These are phyloP conservation scores for Hanleya hanleyi DNA, from an alignment of 2,888 invertebrate genomes.

Conservation along the genomic window DNA sequence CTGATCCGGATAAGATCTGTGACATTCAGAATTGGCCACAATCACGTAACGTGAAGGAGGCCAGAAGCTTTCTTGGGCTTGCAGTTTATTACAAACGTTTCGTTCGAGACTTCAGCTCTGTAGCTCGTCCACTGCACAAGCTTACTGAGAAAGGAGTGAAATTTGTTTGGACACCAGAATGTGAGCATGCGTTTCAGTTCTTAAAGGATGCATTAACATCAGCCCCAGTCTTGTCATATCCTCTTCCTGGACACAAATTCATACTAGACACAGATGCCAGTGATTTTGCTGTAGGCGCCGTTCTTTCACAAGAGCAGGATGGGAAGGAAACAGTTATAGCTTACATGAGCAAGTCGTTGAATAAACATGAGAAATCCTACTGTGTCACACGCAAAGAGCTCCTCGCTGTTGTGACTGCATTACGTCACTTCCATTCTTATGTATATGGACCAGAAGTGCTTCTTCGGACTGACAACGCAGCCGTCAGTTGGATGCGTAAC, in stretches of 20 bases:
- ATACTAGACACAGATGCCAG: not conserved
- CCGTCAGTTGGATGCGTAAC: not conserved
- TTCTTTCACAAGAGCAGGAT: not conserved
- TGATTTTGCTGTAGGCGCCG: not conserved
- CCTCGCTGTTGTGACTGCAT: not conserved
- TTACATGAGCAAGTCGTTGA: not conserved
- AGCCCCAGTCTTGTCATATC: not conserved
- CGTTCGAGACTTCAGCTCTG: not conserved
- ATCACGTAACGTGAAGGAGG: not conserved
- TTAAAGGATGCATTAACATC: not conserved
- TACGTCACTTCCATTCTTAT: not conserved
- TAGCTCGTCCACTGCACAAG: not conserved
- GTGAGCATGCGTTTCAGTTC: not conserved
- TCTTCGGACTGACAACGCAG: conserved; percentile 1
- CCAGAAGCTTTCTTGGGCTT: not conserved
- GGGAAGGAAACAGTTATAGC: not conserved
- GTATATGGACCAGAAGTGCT: not conserved
- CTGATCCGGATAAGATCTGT: not conserved
- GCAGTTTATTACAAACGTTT: not conserved
- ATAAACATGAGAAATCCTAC: not conserved
- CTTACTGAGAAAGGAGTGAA: not conserved
- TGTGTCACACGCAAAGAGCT: not conserved
- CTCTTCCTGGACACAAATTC: too few relatives aligned
- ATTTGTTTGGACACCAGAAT: not conserved
- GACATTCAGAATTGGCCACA: not conserved